A percentile compares a stretch with the other conserved stretches of the same genome.
Conservation (phyloP, 2,113 vertebrate genomes). For the Pterocles gutturalis region DNA sequence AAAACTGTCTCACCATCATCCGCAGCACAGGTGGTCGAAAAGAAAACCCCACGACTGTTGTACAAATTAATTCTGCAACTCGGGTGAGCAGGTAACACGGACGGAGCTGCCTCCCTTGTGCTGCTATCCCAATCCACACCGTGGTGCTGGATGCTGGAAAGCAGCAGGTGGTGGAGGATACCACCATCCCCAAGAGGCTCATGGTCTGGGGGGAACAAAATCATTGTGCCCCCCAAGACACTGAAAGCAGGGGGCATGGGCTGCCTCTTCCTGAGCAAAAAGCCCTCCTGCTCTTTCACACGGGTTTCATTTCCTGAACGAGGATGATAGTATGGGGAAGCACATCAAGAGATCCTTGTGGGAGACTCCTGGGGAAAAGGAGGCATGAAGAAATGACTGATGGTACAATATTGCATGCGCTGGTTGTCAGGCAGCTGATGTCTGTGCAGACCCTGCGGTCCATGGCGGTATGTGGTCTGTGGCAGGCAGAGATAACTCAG, state of each 20-base stretch:
- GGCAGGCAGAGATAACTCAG: background rate
- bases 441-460: background rate
- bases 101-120: background rate
- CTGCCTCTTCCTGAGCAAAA: background rate
- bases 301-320: background rate
- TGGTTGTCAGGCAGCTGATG: background rate
- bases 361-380: background rate
- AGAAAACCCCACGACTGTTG: background rate
- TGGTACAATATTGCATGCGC: fast-evolving
- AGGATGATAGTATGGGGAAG: background rate
- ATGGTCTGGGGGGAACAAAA: background rate
- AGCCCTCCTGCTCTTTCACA: background rate
- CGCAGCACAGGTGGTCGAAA: background rate
- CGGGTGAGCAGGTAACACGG: fast-evolving
- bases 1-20: background rate
- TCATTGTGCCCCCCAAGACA: fast-evolving
- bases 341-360: background rate
- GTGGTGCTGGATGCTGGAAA: fast-evolving
- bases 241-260: fast-evolving
- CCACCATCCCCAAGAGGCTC: background rate
- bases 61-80: background rate
- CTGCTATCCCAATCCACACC: fast-evolving
- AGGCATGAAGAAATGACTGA: background rate
- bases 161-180: fast-evolving
- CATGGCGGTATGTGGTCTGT: fast-evolving